phyloP scores from a whole-genome alignment of 2,797 vertebrate species.

The Rousettus madagascariensis region DNA sequence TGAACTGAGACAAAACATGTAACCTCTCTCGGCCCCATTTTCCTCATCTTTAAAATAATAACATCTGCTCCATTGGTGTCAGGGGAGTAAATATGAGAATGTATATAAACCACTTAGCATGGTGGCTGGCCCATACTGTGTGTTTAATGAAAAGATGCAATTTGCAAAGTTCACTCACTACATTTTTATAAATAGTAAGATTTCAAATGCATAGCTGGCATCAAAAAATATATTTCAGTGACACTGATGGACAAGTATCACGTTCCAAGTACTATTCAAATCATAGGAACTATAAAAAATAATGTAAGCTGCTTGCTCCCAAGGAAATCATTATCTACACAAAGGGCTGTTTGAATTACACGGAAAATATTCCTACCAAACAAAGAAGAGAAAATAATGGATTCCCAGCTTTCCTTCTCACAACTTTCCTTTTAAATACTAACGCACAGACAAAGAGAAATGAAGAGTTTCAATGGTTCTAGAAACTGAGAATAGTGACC shows the following conservation, averaged over 20 bases:
- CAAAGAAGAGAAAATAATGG: constrained; percentile 5
- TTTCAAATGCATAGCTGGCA: constrained; percentile 1
- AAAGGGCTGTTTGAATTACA: background rate
- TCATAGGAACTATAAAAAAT: background rate
- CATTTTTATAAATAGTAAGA: constrained; percentile 10
- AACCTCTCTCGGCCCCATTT: background rate
- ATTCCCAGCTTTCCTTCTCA: background rate
- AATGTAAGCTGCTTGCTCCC: background rate
- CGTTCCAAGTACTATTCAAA: constrained; percentile 4
- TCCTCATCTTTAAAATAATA: background rate
- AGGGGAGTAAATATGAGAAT: background rate
- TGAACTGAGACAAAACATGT: background rate
- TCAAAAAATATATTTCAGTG: constrained; percentile 20
- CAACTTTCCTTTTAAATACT: background rate
- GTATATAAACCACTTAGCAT: background rate
- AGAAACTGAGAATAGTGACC: background rate
- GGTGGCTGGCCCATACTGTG: background rate
- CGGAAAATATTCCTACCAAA: background rate
- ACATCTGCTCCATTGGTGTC: background rate
- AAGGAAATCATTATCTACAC: background rate
- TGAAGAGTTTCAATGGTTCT: background rate
- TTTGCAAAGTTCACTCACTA: background rate
- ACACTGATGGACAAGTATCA: background rate
- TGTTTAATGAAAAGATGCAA: background rate
- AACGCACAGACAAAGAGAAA: background rate